Conservation (phyloP, 2,113 vertebrate species). For the Elephantulus edwardii region DNA sequence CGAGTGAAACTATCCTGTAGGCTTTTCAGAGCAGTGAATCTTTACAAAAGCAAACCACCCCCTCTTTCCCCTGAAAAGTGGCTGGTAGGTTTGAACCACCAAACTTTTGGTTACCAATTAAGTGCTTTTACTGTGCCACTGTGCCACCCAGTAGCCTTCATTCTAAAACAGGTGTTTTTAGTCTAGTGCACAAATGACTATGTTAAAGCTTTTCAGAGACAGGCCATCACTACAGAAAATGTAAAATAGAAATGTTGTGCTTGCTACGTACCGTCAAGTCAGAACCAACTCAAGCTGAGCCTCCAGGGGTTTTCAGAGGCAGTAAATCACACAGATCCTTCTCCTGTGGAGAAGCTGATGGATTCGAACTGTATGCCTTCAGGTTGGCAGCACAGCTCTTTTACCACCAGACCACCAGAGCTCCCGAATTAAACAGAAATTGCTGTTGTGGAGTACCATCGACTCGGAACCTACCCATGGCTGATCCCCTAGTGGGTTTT, state of each 20-base stretch:
- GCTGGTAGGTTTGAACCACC: neutral
- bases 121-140: neutral
- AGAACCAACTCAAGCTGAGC: too few relatives aligned
- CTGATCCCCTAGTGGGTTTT: too few relatives aligned
- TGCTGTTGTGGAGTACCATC: too few relatives aligned
- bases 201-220: neutral
- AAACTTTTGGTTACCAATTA: neutral
- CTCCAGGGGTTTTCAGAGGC: too few relatives aligned
- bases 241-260: neutral
- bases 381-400: too few relatives aligned
- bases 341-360: too few relatives aligned
- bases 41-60: neutral
- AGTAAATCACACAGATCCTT: too few relatives aligned
- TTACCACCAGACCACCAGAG: too few relatives aligned
- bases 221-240: neutral
- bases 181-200: neutral
- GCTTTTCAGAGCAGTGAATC: neutral
- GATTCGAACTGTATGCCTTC: too few relatives aligned
- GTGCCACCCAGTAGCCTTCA: neutral
- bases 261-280: too few relatives aligned
- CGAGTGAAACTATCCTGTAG: neutral
- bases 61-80: neutral
- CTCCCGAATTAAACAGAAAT: too few relatives aligned
- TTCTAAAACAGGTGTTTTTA: constrained; percentile 10
- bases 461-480: too few relatives aligned